Percentiles rank a stretch among this genome's conserved stretches.
Conservation (phyloP, 1,140 invertebrate species). For the Limonius californicus region DNA sequence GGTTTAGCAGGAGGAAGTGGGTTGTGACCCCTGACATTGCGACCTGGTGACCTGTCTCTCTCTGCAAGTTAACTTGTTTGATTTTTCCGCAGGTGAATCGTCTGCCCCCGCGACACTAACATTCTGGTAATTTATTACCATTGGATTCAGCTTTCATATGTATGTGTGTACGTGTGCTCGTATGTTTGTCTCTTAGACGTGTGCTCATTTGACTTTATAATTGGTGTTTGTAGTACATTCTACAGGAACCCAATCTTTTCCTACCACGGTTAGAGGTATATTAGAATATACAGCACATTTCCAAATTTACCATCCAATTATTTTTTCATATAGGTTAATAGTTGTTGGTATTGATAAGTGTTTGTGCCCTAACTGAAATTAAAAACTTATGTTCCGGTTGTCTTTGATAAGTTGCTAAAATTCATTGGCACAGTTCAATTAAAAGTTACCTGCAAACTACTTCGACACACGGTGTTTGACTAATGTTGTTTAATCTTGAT, state of each 20-base stretch:
- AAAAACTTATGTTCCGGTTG: no score
- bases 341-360: no score
- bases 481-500: no score
- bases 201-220: constrained; percentile 14
- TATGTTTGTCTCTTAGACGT: constrained; percentile 4
- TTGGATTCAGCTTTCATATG: constrained; percentile 4
- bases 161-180: background rate
- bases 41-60: constrained; percentile 9
- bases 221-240: constrained; percentile 4
- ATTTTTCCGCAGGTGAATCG: background rate
- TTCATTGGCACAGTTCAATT: no score
- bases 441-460: no score
- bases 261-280: no score
- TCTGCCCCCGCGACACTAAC: constrained; percentile 1
- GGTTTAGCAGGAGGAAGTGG: constrained; percentile 2
- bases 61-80: background rate
- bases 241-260: background rate
- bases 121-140: constrained; percentile 13
- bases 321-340: no score
- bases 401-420: no score
- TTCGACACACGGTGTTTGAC: no score
- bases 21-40: constrained; percentile 6
- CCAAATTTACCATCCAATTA: no score
- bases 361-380: no score
- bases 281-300: no score